Conservation (phyloP, 2,113 vertebrate genomes). For the Mirounga angustirostris region DNA sequence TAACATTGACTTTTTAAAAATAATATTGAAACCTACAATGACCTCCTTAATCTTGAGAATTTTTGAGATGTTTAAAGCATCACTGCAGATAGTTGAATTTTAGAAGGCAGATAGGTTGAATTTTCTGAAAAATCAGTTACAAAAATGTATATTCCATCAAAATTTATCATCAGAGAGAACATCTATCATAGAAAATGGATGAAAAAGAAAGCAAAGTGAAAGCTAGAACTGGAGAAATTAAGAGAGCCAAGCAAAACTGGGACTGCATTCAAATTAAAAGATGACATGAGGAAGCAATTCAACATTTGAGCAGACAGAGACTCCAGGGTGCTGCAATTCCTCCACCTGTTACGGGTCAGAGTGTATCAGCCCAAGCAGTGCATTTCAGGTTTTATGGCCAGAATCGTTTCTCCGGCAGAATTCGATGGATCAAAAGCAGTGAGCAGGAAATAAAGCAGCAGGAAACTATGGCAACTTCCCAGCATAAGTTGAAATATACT, state of each 20-base stretch:
- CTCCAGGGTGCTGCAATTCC: background rate
- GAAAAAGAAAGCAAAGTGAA: background rate
- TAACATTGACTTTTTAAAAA: background rate
- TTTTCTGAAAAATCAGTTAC: background rate
- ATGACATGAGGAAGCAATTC: background rate
- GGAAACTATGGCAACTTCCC: background rate
- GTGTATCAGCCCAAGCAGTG: background rate
- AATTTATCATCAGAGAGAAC: background rate
- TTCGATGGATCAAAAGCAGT: conserved; percentile 7
- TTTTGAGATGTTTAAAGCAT: conserved; percentile 6
- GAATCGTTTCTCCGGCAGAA: background rate
- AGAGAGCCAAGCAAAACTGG: background rate
- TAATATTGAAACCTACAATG: background rate
- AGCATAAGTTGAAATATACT: background rate
- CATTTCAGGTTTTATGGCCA: background rate
- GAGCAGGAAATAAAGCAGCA: background rate
- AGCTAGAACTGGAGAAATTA: background rate
- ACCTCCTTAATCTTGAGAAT: background rate
- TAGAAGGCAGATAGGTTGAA: background rate
- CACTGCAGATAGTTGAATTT: background rate
- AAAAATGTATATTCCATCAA: background rate
- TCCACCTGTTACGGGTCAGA: background rate
- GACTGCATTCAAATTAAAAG: background rate
- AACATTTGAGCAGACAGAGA: background rate
- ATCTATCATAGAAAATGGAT: background rate